Conservation (phyloP, 2,113 vertebrate species). For the Murina feae region DNA sequence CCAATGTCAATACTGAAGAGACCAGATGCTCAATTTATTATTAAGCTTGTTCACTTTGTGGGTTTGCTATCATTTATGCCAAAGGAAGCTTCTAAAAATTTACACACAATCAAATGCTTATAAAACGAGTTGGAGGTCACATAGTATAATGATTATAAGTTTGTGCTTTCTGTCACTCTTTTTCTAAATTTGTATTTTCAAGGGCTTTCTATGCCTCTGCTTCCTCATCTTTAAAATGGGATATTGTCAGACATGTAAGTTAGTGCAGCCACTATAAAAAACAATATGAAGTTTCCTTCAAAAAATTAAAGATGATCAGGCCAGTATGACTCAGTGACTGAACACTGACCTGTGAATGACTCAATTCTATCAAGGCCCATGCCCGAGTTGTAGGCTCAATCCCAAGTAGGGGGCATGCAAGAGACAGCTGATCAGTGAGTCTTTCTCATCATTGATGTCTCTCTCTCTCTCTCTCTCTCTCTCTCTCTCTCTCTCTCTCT, state of each 20-base stretch:
- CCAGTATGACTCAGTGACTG: too few species aligned
- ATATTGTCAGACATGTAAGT: neutral
- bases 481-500: too few species aligned
- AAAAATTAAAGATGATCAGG: neutral
- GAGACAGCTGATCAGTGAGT: too few species aligned
- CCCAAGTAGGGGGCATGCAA: too few species aligned
- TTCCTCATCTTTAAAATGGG: neutral
- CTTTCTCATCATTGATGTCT: too few species aligned
- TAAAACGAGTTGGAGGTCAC: neutral
- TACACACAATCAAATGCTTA: neutral
- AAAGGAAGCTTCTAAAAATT: neutral
- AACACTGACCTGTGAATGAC: too few species aligned
- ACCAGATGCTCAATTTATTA: neutral
- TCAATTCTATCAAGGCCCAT: too few species aligned
- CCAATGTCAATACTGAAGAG: neutral
- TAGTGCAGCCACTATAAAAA: neutral
- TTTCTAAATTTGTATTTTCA: neutral
- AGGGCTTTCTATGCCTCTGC: neutral
- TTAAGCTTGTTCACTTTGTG: neutral
- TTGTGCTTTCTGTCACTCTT: neutral
- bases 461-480: too few species aligned
- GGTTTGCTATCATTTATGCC: neutral
- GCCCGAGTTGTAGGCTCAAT: too few species aligned
- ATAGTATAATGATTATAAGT: neutral
- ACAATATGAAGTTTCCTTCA: neutral